Percentiles rank a stretch among this genome's conserved stretches.
Evolutionary conservation across 2,888 invertebrate genomes (phyloP).

Genomic region (Orthosia incerta): DNA sequence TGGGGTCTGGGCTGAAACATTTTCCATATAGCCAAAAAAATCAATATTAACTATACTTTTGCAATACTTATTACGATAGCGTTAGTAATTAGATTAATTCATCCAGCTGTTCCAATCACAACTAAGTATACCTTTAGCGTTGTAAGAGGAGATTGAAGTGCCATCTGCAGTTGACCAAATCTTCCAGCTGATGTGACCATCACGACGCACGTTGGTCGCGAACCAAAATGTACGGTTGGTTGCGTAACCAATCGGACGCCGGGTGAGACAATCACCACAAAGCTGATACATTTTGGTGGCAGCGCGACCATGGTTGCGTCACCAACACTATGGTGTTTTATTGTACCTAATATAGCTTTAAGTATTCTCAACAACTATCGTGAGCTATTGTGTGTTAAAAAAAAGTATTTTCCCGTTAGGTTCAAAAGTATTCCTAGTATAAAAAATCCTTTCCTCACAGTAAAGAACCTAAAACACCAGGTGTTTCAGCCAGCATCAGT

Average conservation of each 20-base stretch:
- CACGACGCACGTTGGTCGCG: background rate
- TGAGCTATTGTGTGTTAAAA: no score
- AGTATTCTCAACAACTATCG: background rate
- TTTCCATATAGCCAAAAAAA: no score
- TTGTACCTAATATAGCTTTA: background rate
- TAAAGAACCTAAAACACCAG: background rate
- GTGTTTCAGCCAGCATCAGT: constrained; percentile 85
- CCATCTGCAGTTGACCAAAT: background rate
- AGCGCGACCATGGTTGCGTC: background rate
- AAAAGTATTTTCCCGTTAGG: no score
- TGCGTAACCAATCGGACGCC: background rate
- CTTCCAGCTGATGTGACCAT: background rate
- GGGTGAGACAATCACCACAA: background rate
- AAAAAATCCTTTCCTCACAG: background rate
- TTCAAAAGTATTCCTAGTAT: background rate
- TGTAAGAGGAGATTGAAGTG: background rate
- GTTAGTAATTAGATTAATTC: background rate
- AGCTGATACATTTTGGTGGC: background rate
- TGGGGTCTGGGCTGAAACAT: no score
- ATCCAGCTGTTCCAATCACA: background rate
- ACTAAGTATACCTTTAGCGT: no score
- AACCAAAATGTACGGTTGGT: background rate
- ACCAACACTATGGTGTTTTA: background rate
- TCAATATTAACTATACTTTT: no score
- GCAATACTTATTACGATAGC: background rate